Evolutionary conservation across 1,140 invertebrate genomes (phyloP).

Genomic region (Brachionus calyciflorus): DNA sequence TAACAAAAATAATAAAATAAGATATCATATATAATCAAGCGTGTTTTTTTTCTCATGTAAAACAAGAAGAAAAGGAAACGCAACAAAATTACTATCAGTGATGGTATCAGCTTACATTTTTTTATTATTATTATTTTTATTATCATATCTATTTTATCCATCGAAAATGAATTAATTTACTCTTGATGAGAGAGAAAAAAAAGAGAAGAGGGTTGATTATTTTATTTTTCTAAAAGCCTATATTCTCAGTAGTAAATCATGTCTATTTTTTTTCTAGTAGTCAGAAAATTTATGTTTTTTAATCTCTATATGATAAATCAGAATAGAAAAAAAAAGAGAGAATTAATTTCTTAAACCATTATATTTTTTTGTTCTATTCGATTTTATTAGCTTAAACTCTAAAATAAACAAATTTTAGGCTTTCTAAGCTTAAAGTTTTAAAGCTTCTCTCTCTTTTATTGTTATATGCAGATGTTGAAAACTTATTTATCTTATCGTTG

Average conservation of each 20-base stretch:
- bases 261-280: no score
- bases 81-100: background rate
- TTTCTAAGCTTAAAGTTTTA: no score
- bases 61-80: no score
- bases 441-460: no score
- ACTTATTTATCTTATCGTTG: no score
- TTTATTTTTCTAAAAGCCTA: background rate
- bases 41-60: no score
- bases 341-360: background rate
- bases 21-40: no score
- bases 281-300: background rate
- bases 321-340: background rate
- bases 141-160: conserved; percentile 41
- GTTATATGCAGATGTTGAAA: no score
- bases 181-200: background rate
- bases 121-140: conserved; percentile 4
- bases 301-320: conserved; percentile 4
- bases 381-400: no score
- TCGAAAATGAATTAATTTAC: conserved; percentile 11
- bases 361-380: conserved; percentile 1
- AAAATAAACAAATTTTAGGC: conserved; percentile 6
- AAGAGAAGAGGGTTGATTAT: no score
- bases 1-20: no score
- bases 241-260: conserved; percentile 34
- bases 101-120: conserved; percentile 21